phyloP scores from a whole-genome alignment of 2,113 vertebrate genomes.

The Calidris pygmaea region DNA sequence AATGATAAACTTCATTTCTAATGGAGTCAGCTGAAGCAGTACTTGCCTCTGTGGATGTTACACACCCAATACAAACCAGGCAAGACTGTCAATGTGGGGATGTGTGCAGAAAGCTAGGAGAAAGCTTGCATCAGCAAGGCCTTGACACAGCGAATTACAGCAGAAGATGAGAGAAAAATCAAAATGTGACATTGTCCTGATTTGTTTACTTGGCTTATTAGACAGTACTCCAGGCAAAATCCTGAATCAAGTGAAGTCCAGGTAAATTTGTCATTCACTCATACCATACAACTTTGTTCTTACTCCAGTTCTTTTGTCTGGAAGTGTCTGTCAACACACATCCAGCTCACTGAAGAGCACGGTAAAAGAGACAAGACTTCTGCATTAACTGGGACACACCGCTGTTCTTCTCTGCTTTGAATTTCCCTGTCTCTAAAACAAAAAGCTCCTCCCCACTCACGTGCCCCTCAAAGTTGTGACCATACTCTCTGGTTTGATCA shows the following conservation, averaged over 20 bases:
- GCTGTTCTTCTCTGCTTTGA: neutral
- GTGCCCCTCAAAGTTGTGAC: neutral
- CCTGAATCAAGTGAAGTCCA: neutral
- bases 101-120: neutral
- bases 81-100: neutral
- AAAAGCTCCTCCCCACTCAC: rapidly evolving
- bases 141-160: neutral
- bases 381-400: neutral
- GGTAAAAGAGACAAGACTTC: neutral
- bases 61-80: neutral
- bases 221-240: neutral
- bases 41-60: neutral
- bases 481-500: neutral
- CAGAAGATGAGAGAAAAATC: neutral
- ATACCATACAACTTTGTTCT: neutral
- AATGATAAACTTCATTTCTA: neutral
- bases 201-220: neutral
- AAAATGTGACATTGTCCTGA: neutral
- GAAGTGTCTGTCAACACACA: neutral
- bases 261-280: neutral
- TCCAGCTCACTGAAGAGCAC: neutral
- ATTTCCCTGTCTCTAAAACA: neutral
- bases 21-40: neutral
- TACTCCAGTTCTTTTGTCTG: neutral
- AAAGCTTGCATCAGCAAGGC: neutral